These are phyloP conservation scores for Tragelaphus buxtoni DNA, from an alignment of 2,113 vertebrate species.

Conservation along the genomic window DNA sequence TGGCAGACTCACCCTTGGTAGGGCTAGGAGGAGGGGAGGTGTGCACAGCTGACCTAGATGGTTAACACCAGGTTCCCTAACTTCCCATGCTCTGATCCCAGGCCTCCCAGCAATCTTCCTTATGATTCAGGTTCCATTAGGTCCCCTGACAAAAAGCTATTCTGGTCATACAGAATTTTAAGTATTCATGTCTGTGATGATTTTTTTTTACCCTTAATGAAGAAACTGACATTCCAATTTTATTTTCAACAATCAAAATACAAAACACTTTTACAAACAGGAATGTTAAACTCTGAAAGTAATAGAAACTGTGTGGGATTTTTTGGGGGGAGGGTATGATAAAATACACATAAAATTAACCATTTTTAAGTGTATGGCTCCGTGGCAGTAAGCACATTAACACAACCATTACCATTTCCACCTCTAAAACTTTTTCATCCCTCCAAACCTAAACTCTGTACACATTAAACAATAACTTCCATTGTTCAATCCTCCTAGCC, in stretches of 20 bases:
- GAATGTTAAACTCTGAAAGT: not conserved
- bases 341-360: not conserved
- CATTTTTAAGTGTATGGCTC: not conserved
- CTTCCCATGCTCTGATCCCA: not conserved
- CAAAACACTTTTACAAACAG: not conserved
- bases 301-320: not conserved
- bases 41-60: not conserved
- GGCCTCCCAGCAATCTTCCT: not conserved
- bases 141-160: not conserved
- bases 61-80: not conserved
- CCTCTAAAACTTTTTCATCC: not conserved
- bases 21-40: not conserved
- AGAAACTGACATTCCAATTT: not conserved
- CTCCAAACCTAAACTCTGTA: not conserved
- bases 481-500: too few species aligned
- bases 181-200: not conserved
- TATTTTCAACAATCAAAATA: not conserved
- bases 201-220: not conserved
- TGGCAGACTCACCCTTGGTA: not conserved
- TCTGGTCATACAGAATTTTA: not conserved
- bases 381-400: not conserved
- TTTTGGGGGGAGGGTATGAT: not conserved
- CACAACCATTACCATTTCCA: not conserved
- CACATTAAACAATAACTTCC: not conserved
- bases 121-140: not conserved